phyloP scores from a whole-genome alignment of 1,140 invertebrate species.

The Drosophila cardini region DNA sequence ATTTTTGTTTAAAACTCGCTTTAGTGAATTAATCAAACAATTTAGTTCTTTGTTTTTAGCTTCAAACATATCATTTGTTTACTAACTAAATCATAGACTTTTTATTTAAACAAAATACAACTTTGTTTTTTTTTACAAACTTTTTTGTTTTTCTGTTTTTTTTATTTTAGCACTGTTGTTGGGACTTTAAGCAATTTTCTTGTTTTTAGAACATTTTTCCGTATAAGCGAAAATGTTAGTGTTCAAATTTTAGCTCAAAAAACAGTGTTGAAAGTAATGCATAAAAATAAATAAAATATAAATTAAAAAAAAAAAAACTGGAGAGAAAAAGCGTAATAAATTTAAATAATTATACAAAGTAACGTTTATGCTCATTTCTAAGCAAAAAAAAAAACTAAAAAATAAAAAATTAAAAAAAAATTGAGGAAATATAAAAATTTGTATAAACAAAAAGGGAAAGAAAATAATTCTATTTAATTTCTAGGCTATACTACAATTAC shows the following conservation, averaged over 20 bases:
- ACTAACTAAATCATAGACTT: constrained; percentile 53
- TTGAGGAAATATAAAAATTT: constrained; percentile 47
- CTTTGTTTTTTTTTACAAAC: background rate
- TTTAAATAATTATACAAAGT: constrained; percentile 38
- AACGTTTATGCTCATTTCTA: constrained; percentile 68
- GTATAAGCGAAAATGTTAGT: constrained; percentile 72
- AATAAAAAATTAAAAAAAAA: constrained; percentile 6
- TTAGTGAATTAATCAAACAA: constrained; percentile 52
- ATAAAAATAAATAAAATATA: constrained; percentile 16
- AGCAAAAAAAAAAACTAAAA: constrained; percentile 40
- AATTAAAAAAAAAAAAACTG: constrained; percentile 23
- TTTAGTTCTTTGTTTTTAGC: constrained; percentile 54
- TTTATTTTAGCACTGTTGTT: constrained; percentile 63
- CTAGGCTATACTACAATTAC: constrained; percentile 71
- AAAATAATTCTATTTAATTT: constrained; percentile 74
- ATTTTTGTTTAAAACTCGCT: constrained; percentile 33
- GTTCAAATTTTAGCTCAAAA: constrained; percentile 76
- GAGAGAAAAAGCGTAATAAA: constrained; percentile 37
- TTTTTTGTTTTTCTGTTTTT: constrained; percentile 35
- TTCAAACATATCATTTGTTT: constrained; percentile 76
- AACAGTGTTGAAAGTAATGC: constrained; percentile 61
- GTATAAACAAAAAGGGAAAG: constrained; percentile 55
- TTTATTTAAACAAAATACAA: constrained; percentile 28
- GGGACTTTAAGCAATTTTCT: constrained; percentile 63
- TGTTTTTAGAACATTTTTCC: constrained; percentile 70